These are phyloP conservation scores for Cyprinus carpio DNA, from an alignment of 2,113 vertebrate genomes.

Conservation along the genomic window DNA sequence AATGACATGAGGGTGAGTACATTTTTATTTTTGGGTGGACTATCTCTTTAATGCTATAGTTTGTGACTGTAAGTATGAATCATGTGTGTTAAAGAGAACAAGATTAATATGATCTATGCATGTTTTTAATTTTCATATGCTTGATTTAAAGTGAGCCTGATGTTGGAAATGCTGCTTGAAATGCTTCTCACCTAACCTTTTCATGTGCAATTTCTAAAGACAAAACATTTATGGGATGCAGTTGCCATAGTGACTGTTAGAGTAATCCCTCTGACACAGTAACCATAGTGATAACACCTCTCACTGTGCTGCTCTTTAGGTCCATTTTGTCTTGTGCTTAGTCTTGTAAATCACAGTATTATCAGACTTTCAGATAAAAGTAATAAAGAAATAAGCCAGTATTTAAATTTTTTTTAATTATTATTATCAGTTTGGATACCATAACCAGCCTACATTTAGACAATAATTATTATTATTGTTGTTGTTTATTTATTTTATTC, in stretches of 20 bases:
- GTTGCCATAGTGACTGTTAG: constrained; percentile 66
- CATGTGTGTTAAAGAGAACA: neutral
- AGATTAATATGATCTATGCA: neutral
- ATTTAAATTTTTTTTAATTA: no score
- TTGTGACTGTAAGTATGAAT: neutral
- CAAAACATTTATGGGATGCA: constrained; percentile 62
- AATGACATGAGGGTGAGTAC: no score
- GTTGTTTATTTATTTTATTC: no score
- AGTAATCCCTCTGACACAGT: constrained; percentile 65
- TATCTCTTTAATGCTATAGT: neutral
- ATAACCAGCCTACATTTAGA: neutral
- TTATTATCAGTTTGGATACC: no score
- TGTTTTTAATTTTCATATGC: neutral
- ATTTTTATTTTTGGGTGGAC: neutral
- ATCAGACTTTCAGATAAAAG: constrained; percentile 13
- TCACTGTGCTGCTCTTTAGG: constrained; percentile 47
- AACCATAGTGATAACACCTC: constrained; percentile 70
- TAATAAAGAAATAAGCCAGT: neutral
- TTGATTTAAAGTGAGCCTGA: neutral
- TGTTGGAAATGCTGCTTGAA: neutral
- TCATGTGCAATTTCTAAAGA: constrained; percentile 43
- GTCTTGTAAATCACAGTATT: constrained; percentile 48
- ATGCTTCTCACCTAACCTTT: neutral
- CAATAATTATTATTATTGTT: no score
- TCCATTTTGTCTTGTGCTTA: constrained; percentile 46